phyloP scores from a whole-genome alignment of 2,113 vertebrate species.

The Gobius niger region DNA sequence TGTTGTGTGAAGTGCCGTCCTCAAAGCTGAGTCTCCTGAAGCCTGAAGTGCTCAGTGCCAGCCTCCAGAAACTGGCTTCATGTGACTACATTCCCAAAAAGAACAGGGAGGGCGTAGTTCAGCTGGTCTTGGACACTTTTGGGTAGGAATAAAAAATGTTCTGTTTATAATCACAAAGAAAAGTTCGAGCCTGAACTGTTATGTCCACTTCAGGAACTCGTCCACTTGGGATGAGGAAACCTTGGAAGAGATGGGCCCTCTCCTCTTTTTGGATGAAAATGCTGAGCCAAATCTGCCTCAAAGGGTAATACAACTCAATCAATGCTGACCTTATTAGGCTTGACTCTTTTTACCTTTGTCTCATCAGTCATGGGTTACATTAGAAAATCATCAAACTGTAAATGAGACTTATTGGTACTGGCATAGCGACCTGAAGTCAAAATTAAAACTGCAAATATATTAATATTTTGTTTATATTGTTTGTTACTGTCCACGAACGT shows the following conservation, averaged over 20 bases:
- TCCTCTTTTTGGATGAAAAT: constrained; percentile 58
- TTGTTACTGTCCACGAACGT: too few relatives aligned
- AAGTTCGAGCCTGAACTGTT: not conserved
- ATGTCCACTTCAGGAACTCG: constrained; percentile 51
- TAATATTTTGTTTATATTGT: too few relatives aligned
- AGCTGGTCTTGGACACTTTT: constrained; percentile 53
- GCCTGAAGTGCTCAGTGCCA: constrained; percentile 39
- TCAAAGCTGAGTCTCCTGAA: constrained; percentile 51
- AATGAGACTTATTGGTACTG: too few relatives aligned
- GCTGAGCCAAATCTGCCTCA: constrained; percentile 46
- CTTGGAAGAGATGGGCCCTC: constrained; percentile 52
- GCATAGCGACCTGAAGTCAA: too few relatives aligned
- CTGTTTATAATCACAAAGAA: not conserved
- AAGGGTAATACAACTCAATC: constrained; percentile 54
- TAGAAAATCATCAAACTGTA: too few relatives aligned
- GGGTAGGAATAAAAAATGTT: constrained; percentile 55
- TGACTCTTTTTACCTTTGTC: too few relatives aligned
- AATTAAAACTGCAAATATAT: too few relatives aligned
- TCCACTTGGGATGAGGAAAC: constrained; percentile 63
- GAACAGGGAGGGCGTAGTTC: constrained; percentile 43
- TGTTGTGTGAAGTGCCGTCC: constrained; percentile 67
- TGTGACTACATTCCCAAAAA: constrained; percentile 54
- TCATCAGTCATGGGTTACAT: too few relatives aligned
- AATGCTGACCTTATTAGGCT: too few relatives aligned
- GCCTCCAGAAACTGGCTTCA: constrained; percentile 52